These are phyloP conservation scores for Cephus spinipes DNA, from an alignment of 2,888 invertebrate genomes.

Conservation along the genomic window DNA sequence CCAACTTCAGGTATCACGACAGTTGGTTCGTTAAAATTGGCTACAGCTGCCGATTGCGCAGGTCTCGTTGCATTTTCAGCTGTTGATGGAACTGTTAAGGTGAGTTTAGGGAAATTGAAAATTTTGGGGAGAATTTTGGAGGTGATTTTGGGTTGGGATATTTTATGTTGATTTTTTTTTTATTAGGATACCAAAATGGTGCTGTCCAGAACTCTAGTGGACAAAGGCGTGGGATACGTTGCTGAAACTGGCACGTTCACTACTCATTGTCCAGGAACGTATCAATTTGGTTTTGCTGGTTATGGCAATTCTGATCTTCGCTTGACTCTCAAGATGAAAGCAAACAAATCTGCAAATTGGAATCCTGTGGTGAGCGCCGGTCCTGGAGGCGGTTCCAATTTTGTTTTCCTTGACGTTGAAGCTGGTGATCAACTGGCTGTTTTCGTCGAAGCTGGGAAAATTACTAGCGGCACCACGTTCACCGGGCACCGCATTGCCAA, in stretches of 20 bases:
- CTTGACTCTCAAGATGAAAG: conserved; percentile 57
- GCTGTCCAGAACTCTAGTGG: conserved; percentile 57
- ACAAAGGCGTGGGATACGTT: conserved; percentile 67
- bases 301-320: conserved; percentile 56
- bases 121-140: not conserved
- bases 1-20: conserved; percentile 58
- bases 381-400: conserved; percentile 60
- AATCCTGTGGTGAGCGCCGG: conserved; percentile 46
- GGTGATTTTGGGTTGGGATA: not conserved
- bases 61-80: conserved; percentile 66
- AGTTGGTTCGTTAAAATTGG: conserved; percentile 63
- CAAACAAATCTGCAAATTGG: conserved; percentile 54
- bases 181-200: conserved; percentile 45
- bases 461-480: conserved; percentile 56
- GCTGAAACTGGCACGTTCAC: conserved; percentile 66
- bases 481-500: conserved; percentile 63
- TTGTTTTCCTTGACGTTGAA: conserved; percentile 60
- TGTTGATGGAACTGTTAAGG: conserved; percentile 45
- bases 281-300: conserved; percentile 67
- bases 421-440: conserved; percentile 63
- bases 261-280: conserved; percentile 67
- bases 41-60: conserved; percentile 64
- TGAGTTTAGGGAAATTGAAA: conserved; percentile 30
- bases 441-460: conserved; percentile 58
- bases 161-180: conserved; percentile 4